Base-by-base conservation (phyloP, 1,140 invertebrate species). In the Scylla paramamosain region DNA sequence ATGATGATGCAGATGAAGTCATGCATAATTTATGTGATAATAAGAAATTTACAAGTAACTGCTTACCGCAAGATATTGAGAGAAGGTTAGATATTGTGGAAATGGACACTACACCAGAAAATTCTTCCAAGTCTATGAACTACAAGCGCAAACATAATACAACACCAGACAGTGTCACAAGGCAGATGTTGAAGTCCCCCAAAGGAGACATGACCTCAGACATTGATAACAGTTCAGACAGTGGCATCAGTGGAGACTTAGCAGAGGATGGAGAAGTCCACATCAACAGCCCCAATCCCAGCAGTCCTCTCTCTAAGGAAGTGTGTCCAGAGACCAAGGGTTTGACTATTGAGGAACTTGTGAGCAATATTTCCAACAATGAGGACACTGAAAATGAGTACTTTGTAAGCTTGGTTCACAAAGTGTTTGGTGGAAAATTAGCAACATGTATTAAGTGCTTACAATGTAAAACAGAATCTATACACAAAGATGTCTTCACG, bases 401-500 rank as follows among this genome's bases (percentile, higher is more conserved):
- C 91, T 96, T 96, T 93, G 92, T 93, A 45, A 96, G 97, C 28
- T 96, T 98, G 31, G 98, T 98, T 0, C 98, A 98, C 95, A 97
- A 97, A 92, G 97, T 97, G 4, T 98, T 99, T 96, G 98, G 98
- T 8, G 98, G 98, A 0, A 97, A 98, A 94, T 97, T 98, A 25
- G 97, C 98, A 20, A 98, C 98, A 0, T 98, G 98, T 0, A 98
- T 98, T 25, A 97, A 97, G 93, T 99, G 98, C 96, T 97, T 97
- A 0, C 97, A 97, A 10, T 99, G 98, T 96, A 97, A 97, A 82
- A 97, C 97, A 4, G 97, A 98, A 89, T 98, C 98, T 0, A 97
- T 97, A 67, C 98, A 98, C 25, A 97, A 97, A 10, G 98, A 99
- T 96, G 97, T 97, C 91, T 99, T 99, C 97, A 97, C 98, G 4